Evolutionary conservation across 2,113 vertebrate species (phyloP).

Genomic region (Atlantisia rogersi): DNA sequence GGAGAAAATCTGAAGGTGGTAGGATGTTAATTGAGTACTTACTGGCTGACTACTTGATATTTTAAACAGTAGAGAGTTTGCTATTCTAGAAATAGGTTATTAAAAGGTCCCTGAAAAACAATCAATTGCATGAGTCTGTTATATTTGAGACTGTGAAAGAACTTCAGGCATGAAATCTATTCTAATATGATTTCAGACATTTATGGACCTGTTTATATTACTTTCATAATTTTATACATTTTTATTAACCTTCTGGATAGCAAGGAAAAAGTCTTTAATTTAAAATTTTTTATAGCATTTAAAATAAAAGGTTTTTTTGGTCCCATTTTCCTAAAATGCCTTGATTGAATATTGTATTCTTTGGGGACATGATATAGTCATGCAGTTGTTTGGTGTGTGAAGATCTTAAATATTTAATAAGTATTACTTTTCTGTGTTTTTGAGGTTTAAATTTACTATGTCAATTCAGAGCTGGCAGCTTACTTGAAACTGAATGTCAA

Average conservation of each 20-base stretch:
- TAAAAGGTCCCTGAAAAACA: background rate
- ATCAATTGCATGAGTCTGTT: background rate
- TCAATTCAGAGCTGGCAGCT: background rate
- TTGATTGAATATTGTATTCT: background rate
- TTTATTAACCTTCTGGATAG: background rate
- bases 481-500: background rate
- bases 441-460: background rate
- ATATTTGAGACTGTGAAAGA: background rate
- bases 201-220: background rate
- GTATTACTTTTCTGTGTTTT: background rate
- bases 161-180: background rate
- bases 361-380: background rate
- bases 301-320: background rate
- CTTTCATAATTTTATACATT: background rate
- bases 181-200: background rate
- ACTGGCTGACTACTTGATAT: background rate
- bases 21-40: background rate
- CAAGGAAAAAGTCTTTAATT: background rate
- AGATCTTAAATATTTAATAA: slow-evolving; percentile 10
- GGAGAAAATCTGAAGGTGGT: background rate
- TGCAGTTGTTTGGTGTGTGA: background rate
- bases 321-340: background rate
- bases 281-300: background rate
- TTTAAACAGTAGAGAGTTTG: background rate
- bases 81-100: background rate